These are phyloP conservation scores for Napeogenes sylphis DNA, from an alignment of 2,888 invertebrate genomes.

Conservation along the genomic window DNA sequence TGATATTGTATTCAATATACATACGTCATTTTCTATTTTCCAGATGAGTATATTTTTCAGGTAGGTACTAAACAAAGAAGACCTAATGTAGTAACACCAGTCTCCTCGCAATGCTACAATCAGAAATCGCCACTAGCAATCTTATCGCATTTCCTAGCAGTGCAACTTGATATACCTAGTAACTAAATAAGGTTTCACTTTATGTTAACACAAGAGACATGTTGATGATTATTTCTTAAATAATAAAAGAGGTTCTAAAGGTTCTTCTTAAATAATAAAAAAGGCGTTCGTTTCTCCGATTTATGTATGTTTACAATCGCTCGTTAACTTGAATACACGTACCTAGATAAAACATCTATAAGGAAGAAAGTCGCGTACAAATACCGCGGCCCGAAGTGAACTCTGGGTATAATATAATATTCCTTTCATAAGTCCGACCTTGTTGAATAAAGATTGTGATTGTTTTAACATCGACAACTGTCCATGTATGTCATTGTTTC, in stretches of 20 bases:
- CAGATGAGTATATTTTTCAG: too few relatives aligned
- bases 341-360: too few relatives aligned
- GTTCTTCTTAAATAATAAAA: too few relatives aligned
- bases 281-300: not conserved
- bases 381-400: not conserved
- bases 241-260: too few relatives aligned
- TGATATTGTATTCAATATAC: too few relatives aligned
- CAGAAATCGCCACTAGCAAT: not conserved
- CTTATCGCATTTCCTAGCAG: not conserved
- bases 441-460: conserved; percentile 24
- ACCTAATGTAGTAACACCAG: too few relatives aligned
- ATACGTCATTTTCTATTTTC: too few relatives aligned
- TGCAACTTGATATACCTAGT: not conserved
- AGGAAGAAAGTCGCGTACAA: too few relatives aligned
- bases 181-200: not conserved
- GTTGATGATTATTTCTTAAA: not conserved
- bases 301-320: too few relatives aligned
- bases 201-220: not conserved
- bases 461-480: conserved; percentile 16
- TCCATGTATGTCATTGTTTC: conserved; percentile 22
- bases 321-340: too few relatives aligned
- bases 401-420: not conserved
- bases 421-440: conserved; percentile 10
- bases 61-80: too few relatives aligned
- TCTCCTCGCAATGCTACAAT: too few relatives aligned